Conservation (phyloP, 2,888 invertebrate species). For the Elmis aenea region DNA sequence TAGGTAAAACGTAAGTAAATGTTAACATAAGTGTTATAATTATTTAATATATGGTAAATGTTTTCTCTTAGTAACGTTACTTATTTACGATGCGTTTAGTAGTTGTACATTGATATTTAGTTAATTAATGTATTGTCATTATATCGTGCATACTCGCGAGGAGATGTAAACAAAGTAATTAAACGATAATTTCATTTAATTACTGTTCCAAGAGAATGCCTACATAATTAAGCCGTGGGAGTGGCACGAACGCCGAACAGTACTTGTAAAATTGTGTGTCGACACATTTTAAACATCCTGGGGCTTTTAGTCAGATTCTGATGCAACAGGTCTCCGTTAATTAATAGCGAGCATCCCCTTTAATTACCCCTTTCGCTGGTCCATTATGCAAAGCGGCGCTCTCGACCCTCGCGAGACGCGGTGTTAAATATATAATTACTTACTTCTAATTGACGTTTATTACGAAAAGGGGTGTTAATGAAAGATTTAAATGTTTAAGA, state of each 20-base stretch:
- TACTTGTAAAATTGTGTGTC: constrained; percentile 18
- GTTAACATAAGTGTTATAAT: too few relatives aligned
- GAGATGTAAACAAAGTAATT: constrained; percentile 39
- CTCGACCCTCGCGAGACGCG: constrained; percentile 29
- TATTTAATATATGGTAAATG: too few relatives aligned
- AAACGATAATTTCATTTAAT: constrained; percentile 38
- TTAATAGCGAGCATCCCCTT: constrained; percentile 47
- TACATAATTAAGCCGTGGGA: constrained; percentile 23
- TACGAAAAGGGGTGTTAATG: constrained; percentile 45
- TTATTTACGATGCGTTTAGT: too few relatives aligned
- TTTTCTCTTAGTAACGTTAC: too few relatives aligned
- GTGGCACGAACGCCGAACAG: constrained; percentile 15
- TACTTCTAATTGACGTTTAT: constrained; percentile 47
- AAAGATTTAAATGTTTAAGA: constrained; percentile 43
- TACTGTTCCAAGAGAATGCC: constrained; percentile 26
- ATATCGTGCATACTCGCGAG: constrained; percentile 23
- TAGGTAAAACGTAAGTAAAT: too few relatives aligned
- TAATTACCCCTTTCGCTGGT: constrained; percentile 48
- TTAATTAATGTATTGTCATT: constrained; percentile 24
- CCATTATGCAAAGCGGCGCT: constrained; percentile 44
- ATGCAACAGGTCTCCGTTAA: constrained; percentile 46
- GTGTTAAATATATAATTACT: constrained; percentile 46
- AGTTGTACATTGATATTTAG: constrained; percentile 18
- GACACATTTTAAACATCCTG: constrained; percentile 33
- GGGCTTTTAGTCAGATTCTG: constrained; percentile 32